These are phyloP conservation scores for Zonotrichia leucophrys DNA, from an alignment of 2,113 vertebrate species.

Conservation along the genomic window DNA sequence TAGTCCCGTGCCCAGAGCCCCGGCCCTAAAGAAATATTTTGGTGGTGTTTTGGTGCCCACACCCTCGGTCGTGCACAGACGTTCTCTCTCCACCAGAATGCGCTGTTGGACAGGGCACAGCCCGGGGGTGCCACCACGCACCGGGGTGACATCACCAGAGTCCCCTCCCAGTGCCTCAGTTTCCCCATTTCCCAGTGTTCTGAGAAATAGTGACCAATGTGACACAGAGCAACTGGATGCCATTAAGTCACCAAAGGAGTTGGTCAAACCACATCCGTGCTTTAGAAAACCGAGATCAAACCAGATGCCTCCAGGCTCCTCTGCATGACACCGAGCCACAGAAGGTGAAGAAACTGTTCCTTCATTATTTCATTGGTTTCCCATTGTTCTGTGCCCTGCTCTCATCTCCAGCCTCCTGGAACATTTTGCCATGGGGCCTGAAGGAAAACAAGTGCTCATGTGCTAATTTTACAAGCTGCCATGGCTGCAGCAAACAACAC, in stretches of 20 bases:
- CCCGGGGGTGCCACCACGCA: background rate
- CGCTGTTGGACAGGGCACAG: slow-evolving; percentile 47
- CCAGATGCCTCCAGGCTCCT: background rate
- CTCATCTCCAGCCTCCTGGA: background rate
- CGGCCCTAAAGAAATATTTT: background rate
- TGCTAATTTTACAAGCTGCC: slow-evolving; percentile 35
- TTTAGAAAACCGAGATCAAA: background rate
- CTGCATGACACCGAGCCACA: background rate
- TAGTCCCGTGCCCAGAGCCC: background rate
- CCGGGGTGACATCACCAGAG: background rate
- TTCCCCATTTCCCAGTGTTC: background rate
- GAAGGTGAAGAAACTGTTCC: background rate
- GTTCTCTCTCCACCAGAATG: slow-evolving; percentile 9
- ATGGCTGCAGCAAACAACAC: background rate
- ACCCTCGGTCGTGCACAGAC: background rate
- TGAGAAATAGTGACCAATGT: fast-evolving
- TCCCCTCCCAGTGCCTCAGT: slow-evolving; percentile 13
- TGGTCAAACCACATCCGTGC: background rate
- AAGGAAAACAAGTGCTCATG: background rate
- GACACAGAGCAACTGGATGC: background rate
- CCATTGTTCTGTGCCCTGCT: background rate
- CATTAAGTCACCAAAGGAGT: background rate
- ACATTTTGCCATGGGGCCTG: background rate
- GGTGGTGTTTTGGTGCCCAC: background rate
- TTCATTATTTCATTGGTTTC: background rate